A percentile compares a stretch with the other conserved stretches of the same genome.
Evolutionary conservation across 2,888 invertebrate species (phyloP).

Genomic region (Pterostichus niger): DNA sequence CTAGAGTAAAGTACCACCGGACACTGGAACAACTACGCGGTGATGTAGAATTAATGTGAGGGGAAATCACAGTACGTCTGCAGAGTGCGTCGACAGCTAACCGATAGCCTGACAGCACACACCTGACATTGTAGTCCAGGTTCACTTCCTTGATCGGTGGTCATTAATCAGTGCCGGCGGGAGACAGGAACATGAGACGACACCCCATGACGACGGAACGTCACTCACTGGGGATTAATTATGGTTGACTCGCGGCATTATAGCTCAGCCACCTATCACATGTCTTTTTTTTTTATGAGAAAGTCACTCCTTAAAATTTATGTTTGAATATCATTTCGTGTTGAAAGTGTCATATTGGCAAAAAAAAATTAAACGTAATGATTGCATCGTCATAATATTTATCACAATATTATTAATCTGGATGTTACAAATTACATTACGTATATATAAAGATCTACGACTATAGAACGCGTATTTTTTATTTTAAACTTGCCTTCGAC

Average conservation of each 20-base stretch:
- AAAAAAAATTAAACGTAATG: neutral
- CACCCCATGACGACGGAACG: neutral
- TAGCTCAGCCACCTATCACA: neutral
- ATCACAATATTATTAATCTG: neutral
- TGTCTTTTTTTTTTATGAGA: neutral
- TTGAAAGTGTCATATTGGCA: neutral
- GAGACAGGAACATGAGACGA: slow-evolving; percentile 14
- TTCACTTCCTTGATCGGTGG: slow-evolving; percentile 34
- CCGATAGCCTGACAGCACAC: neutral
- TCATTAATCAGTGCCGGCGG: slow-evolving; percentile 32
- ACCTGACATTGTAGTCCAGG: slow-evolving; percentile 28
- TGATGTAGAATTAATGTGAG: neutral
- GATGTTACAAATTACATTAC: neutral
- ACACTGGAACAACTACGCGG: neutral
- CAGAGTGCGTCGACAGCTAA: neutral
- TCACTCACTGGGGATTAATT: slow-evolving; percentile 43
- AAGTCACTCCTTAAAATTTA: slow-evolving; percentile 7
- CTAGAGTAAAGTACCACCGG: no score
- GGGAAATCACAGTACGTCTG: slow-evolving; percentile 4
- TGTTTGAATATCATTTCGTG: neutral
- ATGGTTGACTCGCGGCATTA: slow-evolving; percentile 8
- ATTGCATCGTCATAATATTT: neutral
- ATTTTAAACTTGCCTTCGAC: no score
- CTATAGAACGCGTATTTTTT: no score
- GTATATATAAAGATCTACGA: no score